Base-by-base conservation (phyloP, 92 coral and sea anemone genomes). In the Porites lobata region DNA sequence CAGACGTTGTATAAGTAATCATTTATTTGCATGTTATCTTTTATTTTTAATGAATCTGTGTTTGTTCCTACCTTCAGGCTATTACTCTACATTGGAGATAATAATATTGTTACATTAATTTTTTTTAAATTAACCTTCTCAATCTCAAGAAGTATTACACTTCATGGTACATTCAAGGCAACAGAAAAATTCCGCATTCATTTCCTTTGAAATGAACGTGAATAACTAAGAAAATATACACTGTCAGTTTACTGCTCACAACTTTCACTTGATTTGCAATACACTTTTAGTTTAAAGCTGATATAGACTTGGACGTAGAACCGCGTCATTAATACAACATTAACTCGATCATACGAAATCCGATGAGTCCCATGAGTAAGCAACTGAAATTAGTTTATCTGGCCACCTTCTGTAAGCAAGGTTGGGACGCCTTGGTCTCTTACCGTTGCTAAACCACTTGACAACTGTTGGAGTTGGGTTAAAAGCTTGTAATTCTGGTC, bases 401-500 rank as follows among this genome's bases (percentile, higher is more conserved):
- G 86, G 90, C 68, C 90, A 87, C 75, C 22, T 68, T 83, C 75
- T 87, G 81, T 87, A 87, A 59, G 32, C 7, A 71, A 80, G 47
- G 68, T 10, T 51, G 24, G 91, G 86, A 10, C 85, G 79, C 76
- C 90, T 78, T 70, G 85, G 6, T 86, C 85, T 82, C 77, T 79
- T 85, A 71, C 85, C 90, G 63, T 77, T 86, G 67, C 22, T 76
- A 1, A 73, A 58, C 86, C 91, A 80, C 26, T 75, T 50, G 50
- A 24, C 62, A 82, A 79, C 86, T 65, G 58, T 76, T 69, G 91
- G 86, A 43, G 91, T 70, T 59, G 86, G 91, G 64, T 87, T 76
- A 80, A 87, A 87, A 50, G n/a, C 62, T 68, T 24, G 86, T 43
- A 87, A 75, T 87, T 80, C 91, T 87, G 91, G 86, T 19, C 83